Base-by-base conservation (phyloP, 2,113 vertebrate species). In the Catharus minimus region DNA sequence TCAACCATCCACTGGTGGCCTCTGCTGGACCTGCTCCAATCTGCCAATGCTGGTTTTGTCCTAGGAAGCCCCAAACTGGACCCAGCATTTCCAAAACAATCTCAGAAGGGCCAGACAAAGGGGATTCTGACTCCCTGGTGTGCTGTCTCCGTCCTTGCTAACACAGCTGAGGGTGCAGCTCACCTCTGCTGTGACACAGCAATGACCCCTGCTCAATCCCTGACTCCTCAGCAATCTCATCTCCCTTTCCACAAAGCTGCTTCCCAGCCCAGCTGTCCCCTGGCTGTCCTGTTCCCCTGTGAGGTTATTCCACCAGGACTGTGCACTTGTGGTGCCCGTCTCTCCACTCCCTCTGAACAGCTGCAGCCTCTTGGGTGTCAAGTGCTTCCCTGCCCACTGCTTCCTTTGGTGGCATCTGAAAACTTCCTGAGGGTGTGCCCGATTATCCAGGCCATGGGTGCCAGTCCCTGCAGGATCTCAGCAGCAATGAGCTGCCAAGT, bases 321-420 rank as follows among this genome's bases (percentile, higher is more conserved):
- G 33, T 55, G 86, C 69, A 22, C 53, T 67, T 47, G 16, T 19
- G 61, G 61, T 82, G 77, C 61, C 61, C 55, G 5, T 52, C 66
- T 55, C 79, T 74, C 39, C 68, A 58, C 53, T 50, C 71, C 55
- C 69, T 79, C 79, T 83, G 61, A 92, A 24, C 20, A 85, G 82
- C 75, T 85, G 78, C 79, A 82, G 62, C 74, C 78, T 91, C 94
- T 88, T 44, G 94, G 86, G 56, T 52, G 58, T 60, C 2, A 0
- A 93, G 82, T 72, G 72, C 64, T 82, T 90, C 77, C 61, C 50
- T 92, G 20, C 81, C 18, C 43, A 6, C 41, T 60, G 66, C 55
- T 90, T 84, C 93, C 81, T 65, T 72, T 5, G 52, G 56, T 71
- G 81, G 20, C 27, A 81, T 83, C 80, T 67, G 47, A 86, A 86